Percentiles rank a stretch among this genome's conserved stretches.
Evolutionary conservation across 2,888 invertebrate species (phyloP).

Genomic region (Brenthis hecate): DNA sequence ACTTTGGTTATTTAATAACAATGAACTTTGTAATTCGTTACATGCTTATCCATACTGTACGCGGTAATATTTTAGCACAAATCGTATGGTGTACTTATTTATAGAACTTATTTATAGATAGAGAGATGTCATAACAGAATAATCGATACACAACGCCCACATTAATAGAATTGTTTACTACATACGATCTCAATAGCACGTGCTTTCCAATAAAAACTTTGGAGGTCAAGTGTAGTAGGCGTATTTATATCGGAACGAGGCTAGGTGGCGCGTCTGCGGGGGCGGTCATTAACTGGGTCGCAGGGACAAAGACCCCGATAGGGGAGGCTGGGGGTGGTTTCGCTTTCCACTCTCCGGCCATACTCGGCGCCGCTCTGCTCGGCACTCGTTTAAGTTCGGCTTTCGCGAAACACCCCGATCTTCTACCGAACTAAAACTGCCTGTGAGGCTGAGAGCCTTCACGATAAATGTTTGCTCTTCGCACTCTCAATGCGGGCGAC

Average conservation of each 20-base stretch:
- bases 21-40: not conserved
- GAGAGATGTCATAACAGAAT: constrained; percentile 36
- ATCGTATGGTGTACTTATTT: not conserved
- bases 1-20: no score
- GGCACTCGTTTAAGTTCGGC: constrained; percentile 54
- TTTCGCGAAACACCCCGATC: constrained; percentile 57
- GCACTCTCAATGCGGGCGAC: constrained; percentile 57
- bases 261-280: constrained; percentile 74
- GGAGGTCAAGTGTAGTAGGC: constrained; percentile 82
- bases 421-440: constrained; percentile 57
- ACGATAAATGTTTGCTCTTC: constrained; percentile 66
- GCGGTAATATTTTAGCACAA: not conserved
- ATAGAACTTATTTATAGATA: constrained; percentile 35
- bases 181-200: constrained; percentile 71
- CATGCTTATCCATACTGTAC: not conserved
- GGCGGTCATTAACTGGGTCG: constrained; percentile 82
- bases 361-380: constrained; percentile 50
- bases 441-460: constrained; percentile 40
- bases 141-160: constrained; percentile 35
- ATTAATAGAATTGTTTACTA: constrained; percentile 62
- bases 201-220: constrained; percentile 82
- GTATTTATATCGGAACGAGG: constrained; percentile 80
- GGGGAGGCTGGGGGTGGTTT: constrained; percentile 66
- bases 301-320: constrained; percentile 77
- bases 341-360: constrained; percentile 61